Evolutionary conservation across 2,797 vertebrate genomes (phyloP).

Genomic region (Adelosebastes latens): DNA sequence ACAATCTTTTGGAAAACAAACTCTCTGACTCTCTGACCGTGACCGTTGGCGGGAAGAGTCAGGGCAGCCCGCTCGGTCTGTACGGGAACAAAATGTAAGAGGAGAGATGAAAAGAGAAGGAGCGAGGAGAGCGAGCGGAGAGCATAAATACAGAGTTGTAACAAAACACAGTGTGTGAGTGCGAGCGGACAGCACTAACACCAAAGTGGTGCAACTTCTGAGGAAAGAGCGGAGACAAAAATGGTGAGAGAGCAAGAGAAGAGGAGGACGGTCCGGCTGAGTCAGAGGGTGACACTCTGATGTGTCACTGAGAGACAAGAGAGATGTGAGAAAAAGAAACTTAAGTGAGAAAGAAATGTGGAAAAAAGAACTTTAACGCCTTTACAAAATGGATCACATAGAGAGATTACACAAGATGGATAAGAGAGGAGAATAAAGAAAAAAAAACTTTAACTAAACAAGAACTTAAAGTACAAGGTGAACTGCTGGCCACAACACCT

Average conservation of each 20-base stretch:
- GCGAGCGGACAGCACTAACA: constrained; percentile 42
- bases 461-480: background rate
- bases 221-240: constrained; percentile 34
- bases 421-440: constrained; percentile 18
- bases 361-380: background rate
- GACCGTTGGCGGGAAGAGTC: constrained; percentile 23
- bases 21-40: constrained; percentile 40
- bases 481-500: background rate
- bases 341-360: background rate
- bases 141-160: constrained; percentile 41
- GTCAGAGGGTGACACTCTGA: constrained; percentile 29
- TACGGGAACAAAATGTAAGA: constrained; percentile 47
- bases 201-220: constrained; percentile 46
- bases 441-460: constrained; percentile 3
- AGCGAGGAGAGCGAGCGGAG: constrained; percentile 17
- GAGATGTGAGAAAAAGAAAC: constrained; percentile 6
- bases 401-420: constrained; percentile 10
- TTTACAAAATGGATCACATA: constrained; percentile 5
- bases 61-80: constrained; percentile 34
- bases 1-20: constrained; percentile 56
- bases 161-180: constrained; percentile 45
- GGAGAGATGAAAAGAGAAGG: constrained; percentile 36
- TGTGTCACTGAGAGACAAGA: constrained; percentile 17
- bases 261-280: constrained; percentile 11
- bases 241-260: constrained; percentile 14